Percentiles rank a stretch among this genome's conserved stretches.
These are phyloP conservation scores for Nesometra sesokonis DNA, from an alignment of 35 echinoderm and acorn worm species.

Conservation along the genomic window DNA sequence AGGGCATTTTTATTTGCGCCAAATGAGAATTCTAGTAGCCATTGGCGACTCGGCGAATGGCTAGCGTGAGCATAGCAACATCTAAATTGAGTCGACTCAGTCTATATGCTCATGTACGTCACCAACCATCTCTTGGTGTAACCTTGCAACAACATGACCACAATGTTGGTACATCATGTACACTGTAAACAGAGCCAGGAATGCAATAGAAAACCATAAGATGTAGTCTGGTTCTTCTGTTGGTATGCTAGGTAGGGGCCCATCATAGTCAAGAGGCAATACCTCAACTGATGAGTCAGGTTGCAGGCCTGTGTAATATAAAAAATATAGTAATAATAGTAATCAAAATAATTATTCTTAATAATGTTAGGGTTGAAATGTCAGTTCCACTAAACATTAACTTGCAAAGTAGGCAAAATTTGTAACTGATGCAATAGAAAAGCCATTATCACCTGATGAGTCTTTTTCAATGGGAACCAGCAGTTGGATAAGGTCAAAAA, in stretches of 20 bases:
- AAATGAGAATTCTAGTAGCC: too few relatives aligned
- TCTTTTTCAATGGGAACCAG: too few relatives aligned
- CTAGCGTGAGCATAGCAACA: too few relatives aligned
- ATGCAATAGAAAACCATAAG: constrained; percentile 74
- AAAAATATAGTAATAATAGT: not conserved
- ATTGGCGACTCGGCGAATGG: too few relatives aligned
- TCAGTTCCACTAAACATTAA: too few relatives aligned
- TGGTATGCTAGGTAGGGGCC: constrained; percentile 47
- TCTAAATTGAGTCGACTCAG: too few relatives aligned
- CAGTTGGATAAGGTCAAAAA: too few relatives aligned
- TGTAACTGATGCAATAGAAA: too few relatives aligned
- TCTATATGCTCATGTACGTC: not conserved
- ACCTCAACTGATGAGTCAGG: constrained; percentile 54
- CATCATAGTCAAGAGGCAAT: constrained; percentile 37
- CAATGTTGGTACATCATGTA: constrained; percentile 58
- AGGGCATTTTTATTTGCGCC: too few relatives aligned
- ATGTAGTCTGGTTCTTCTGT: constrained; percentile 53
- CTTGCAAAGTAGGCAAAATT: too few relatives aligned
- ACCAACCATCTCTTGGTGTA: not conserved
- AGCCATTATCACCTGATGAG: too few relatives aligned
- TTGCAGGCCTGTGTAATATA: constrained; percentile 55
- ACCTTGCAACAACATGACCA: constrained; percentile 12
- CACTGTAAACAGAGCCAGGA: constrained; percentile 24
- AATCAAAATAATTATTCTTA: not conserved
- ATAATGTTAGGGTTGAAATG: too few relatives aligned